Evolutionary conservation across 2,113 vertebrate species (phyloP).

Genomic region (Lagopus muta): DNA sequence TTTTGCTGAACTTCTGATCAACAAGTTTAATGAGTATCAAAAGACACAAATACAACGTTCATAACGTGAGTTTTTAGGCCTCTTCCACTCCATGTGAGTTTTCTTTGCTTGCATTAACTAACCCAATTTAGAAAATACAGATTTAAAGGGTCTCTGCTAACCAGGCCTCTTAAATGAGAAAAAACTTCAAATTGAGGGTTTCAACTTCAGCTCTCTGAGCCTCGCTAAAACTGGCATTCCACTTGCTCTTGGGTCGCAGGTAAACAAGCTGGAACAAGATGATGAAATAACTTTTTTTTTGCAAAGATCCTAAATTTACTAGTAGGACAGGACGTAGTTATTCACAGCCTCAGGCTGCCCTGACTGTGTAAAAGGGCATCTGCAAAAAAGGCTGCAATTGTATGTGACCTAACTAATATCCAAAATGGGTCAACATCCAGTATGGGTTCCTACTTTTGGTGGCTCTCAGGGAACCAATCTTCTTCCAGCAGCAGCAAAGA

Average conservation of each 20-base stretch:
- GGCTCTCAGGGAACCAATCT: neutral
- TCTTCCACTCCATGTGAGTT: neutral
- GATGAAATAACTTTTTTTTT: neutral
- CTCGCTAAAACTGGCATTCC: neutral
- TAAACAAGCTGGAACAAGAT: neutral
- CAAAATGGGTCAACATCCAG: neutral
- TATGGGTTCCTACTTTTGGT: neutral
- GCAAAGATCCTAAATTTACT: neutral
- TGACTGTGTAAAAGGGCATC: neutral
- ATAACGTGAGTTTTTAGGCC: neutral
- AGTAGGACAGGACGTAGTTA: no score
- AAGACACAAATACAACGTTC: neutral
- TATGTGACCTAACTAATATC: neutral
- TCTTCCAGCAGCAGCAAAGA: neutral
- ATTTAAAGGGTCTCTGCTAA: neutral
- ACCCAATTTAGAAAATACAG: rapidly evolving
- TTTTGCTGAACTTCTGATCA: neutral
- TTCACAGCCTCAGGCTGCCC: neutral
- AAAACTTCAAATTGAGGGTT: neutral
- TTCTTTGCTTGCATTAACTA: neutral
- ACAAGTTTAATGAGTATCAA: neutral
- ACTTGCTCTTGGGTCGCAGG: neutral
- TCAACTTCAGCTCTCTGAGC: neutral
- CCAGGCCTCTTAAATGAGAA: neutral
- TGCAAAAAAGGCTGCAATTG: neutral